Conservation (phyloP, 2,113 vertebrate species). For the Dermatemys mawii region DNA sequence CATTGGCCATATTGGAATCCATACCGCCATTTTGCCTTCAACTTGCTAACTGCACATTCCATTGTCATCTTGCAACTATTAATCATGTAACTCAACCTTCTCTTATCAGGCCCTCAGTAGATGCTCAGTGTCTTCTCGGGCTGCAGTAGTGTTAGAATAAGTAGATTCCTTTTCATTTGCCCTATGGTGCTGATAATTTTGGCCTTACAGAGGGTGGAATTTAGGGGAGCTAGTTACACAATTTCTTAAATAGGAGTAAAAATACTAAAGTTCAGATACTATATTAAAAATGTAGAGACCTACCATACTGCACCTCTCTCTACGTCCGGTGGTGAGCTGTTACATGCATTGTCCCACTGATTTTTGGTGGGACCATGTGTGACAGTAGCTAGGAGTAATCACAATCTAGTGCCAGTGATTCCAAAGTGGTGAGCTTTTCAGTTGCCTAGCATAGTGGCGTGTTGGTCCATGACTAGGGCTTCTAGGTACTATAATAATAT, state of each 20-base stretch:
- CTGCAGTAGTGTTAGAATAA: neutral
- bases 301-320: slow-evolving; percentile 20
- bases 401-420: neutral
- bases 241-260: neutral
- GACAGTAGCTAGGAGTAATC: slow-evolving; percentile 22
- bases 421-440: neutral
- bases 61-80: neutral
- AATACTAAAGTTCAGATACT: slow-evolving; percentile 11
- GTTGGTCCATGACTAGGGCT: neutral
- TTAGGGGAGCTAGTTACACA: slow-evolving; percentile 23
- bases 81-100: neutral
- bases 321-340: slow-evolving; percentile 57
- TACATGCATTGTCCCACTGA: slow-evolving; percentile 57
- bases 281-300: slow-evolving; percentile 13
- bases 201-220: neutral
- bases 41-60: neutral
- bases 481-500: neutral
- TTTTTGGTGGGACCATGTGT: slow-evolving; percentile 46
- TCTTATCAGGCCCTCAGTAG: neutral
- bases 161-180: slow-evolving; percentile 22
- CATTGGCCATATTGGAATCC: neutral
- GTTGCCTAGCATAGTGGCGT: neutral
- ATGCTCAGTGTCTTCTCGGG: neutral
- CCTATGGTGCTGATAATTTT: slow-evolving; percentile 19
- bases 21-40: neutral